A percentile compares a stretch with the other conserved stretches of the same genome.
These are phyloP conservation scores for Acanthisitta chloris DNA, from an alignment of 2,113 vertebrate genomes.

Conservation along the genomic window DNA sequence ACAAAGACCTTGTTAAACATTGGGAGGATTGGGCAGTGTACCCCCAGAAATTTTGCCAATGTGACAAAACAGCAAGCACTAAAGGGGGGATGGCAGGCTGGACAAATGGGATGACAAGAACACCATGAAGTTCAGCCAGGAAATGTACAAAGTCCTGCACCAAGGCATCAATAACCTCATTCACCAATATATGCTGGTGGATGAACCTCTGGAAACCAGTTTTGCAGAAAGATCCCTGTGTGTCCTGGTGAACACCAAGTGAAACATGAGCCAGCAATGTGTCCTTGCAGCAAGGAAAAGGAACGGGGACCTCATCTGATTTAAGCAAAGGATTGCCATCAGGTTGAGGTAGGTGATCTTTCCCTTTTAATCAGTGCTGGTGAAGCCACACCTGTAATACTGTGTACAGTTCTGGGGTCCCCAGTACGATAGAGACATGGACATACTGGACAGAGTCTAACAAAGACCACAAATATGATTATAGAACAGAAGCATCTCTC, in stretches of 20 bases:
- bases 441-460: neutral
- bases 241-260: neutral
- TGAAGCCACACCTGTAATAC: neutral
- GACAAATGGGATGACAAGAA: neutral
- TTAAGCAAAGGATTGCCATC: neutral
- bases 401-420: neutral
- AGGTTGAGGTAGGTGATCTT: neutral
- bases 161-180: rapidly evolving
- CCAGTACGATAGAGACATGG: neutral
- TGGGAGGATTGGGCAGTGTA: neutral
- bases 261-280: rapidly evolving
- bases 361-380: neutral
- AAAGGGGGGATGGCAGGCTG: neutral
- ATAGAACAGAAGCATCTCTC: neutral
- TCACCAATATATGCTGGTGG: neutral
- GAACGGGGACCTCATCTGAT: neutral
- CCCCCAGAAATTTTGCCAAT: neutral
- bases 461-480: neutral
- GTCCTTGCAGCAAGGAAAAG: neutral
- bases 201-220: neutral
- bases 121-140: neutral
- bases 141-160: neutral
- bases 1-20: neutral
- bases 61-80: neutral
- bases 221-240: neutral